Conservation (phyloP, 2,797 vertebrate genomes). For the Ambastaia sidthimunki region DNA sequence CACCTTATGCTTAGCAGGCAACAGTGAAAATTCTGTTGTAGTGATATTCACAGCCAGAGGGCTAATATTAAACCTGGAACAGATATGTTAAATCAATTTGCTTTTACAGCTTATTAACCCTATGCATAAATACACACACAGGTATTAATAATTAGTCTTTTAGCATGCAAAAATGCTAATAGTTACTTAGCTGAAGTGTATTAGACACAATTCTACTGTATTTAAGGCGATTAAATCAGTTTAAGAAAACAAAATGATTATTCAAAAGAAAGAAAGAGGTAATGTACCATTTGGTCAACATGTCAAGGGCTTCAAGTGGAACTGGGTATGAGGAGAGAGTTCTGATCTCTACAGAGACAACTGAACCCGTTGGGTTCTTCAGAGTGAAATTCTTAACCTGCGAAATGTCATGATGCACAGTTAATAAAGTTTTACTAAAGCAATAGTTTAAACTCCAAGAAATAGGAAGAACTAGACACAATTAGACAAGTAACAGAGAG, state of each 20-base stretch:
- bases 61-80: slow-evolving; percentile 82
- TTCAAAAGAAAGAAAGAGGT: neutral
- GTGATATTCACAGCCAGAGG: slow-evolving; percentile 87
- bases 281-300: slow-evolving; percentile 90
- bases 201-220: neutral
- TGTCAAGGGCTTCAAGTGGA: slow-evolving; percentile 84
- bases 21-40: slow-evolving; percentile 88
- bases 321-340: slow-evolving; percentile 88
- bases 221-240: neutral
- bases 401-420: neutral
- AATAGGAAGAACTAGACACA: neutral
- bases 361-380: slow-evolving; percentile 90
- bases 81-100: slow-evolving; percentile 24
- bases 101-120: neutral
- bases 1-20: slow-evolving; percentile 74
- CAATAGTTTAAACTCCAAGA: no score
- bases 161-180: neutral
- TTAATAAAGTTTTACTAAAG: neutral
- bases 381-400: slow-evolving; percentile 89
- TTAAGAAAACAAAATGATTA: neutral
- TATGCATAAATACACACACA: neutral
- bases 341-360: slow-evolving; percentile 89
- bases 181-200: neutral
- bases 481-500: no score
- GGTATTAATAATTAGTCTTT: neutral